Evolutionary conservation across 1,140 invertebrate genomes (phyloP), one percentile per base, ranked within the genome.

Genomic region (Philaenus spumarius): DNA sequence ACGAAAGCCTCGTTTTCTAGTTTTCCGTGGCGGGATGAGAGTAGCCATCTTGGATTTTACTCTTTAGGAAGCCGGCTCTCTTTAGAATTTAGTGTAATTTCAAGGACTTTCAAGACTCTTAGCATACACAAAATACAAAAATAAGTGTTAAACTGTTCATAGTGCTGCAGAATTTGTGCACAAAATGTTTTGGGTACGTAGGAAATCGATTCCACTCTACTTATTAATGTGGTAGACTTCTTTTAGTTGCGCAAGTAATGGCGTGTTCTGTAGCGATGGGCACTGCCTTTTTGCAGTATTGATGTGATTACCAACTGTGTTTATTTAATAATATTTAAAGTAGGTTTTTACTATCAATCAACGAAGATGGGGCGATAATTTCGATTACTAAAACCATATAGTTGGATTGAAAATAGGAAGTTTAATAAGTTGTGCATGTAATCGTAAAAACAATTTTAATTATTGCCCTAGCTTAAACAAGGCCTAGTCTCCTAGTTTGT

Each of bases 21-120:
- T 55, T 45, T 55, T 55, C 54, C 54, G 54, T 55, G 54, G 54
- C 54, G 54, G 54, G 54, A 55, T 55, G 54, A 40, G 35, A 37
- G 52, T 39, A 34, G 54, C 54, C 54, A 55, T 55, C 37, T 55
- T 55, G 54, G 54, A 45, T 45, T 45, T 55, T 39, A 24, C 24
- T 55, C 37, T 26, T 37, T 30, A 11, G 11, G 54, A 55, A 55
- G 54, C 54, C 54, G 54, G 54, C 42, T 42, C 20, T 24, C 4
- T 19, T 14, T 14, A 47, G 7, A 47, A 47, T 26, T 19, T 24
- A n/a, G 26, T 22, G 17, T 22, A 47, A 47, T 24, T 47, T 47
- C 26, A 30, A 30, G 26, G 26, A 30, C 26, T 30, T 30, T 30
- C 3, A 30, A 30, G 26, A 30, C 3, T 30, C 26, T 30, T 30